Evolutionary conservation across 2,113 vertebrate genomes (phyloP), one percentile per base, ranked within the genome.

Genomic region (Aptenodytes forsteri): DNA sequence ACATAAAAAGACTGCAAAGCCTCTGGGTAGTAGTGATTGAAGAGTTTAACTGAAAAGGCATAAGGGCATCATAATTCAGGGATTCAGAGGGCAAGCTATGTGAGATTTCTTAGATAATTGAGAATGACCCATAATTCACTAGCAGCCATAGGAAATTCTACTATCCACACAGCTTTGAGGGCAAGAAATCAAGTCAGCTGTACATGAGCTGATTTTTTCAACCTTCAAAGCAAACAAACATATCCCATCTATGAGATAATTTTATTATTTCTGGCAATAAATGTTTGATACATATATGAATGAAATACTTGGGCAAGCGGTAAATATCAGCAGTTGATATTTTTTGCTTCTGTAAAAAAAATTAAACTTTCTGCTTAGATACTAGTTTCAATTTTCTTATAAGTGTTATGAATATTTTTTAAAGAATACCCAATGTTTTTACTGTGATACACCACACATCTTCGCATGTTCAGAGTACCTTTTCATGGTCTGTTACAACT

Each of bases 101-200:
- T 18, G 32, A 93, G 65, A 90, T 76, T 93, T 80, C 80, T 91
- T 56, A 94, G 76, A 96, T 96, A 91, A 97, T 0, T 81, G 83
- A 97, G 92, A 97, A 34, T 83, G 73, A 97, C 66, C 90, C 85
- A 88, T 86, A 96, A 95, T 89, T 98, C 92, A 97, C 78, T 44
- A 70, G 54, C 29, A 92, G 52, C 91, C 79, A 72, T 11, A 67
- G 92, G 86, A 96, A 96, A 97, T 95, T 89, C 94, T 79, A 59
- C 73, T 85, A 54, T n/a, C 89, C 25, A 36, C 42, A 87, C 26
- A 17, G 56, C 66, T 96, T 94, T 79, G 72, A 83, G 59, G 88
- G 58, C 44, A 90, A 81, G 83, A 96, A 97, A 95, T 93, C 27
- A 89, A 96, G 81, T 84, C 76, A 88, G 36, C 52, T 90, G 42